Conservation (phyloP, 2,797 vertebrate genomes). For the Mormyrus hasselquistii region DNA sequence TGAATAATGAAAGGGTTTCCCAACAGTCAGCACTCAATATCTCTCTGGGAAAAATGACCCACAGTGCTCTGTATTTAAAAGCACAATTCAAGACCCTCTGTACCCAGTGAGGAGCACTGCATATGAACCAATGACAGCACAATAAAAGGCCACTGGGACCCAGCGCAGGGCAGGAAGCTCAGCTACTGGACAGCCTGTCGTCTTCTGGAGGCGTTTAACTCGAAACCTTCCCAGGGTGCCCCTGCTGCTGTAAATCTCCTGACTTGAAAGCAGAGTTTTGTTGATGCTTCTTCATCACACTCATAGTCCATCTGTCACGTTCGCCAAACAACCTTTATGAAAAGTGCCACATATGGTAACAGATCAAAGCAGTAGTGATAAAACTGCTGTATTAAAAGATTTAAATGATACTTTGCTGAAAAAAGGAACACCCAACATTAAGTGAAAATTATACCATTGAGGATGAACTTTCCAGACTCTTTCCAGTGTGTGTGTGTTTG, state of each 20-base stretch:
- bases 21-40: neutral
- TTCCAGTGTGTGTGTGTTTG: neutral
- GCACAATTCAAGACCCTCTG: neutral
- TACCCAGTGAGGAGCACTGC: too few species aligned
- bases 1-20: neutral
- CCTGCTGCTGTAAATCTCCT: neutral
- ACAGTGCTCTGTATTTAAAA: neutral
- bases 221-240: neutral
- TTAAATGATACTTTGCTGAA: neutral
- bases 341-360: neutral
- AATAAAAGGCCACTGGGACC: neutral
- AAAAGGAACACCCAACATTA: neutral
- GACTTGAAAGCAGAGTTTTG: conserved; percentile 6
- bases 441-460: neutral
- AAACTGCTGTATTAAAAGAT: neutral
- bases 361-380: neutral
- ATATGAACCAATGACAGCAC: neutral
- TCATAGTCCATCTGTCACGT: neutral
- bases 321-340: neutral
- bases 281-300: neutral
- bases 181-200: neutral
- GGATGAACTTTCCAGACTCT: neutral
- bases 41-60: neutral
- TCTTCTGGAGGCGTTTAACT: neutral
- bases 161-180: neutral